These are phyloP conservation scores for Acanthosoma haemorrhoidale DNA, from an alignment of 2,888 invertebrate genomes.

Conservation along the genomic window DNA sequence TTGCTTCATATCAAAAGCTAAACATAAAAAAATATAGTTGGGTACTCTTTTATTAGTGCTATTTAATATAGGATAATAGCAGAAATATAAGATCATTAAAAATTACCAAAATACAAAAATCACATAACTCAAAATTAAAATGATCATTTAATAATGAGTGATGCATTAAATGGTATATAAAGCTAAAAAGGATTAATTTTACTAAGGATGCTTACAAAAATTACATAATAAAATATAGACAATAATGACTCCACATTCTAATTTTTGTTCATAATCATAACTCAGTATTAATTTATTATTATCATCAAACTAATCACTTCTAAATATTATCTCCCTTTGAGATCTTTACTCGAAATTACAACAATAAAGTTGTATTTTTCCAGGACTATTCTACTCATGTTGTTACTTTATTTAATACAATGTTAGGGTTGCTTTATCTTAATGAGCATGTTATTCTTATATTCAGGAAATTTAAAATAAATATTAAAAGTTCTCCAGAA, in stretches of 20 bases:
- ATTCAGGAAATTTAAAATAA: background rate
- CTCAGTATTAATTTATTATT: background rate
- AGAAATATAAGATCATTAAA: constrained; percentile 2
- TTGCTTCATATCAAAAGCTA: constrained; percentile 16
- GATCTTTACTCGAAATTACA: background rate
- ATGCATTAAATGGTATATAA: background rate
- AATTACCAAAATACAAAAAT: constrained; percentile 7
- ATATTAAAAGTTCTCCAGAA: too few species aligned
- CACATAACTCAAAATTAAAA: constrained; percentile 14
- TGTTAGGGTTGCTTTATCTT: background rate
- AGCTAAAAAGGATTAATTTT: constrained; percentile 18
- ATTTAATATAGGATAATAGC: constrained; percentile 21
- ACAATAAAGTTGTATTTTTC: background rate
- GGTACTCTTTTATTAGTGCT: constrained; percentile 17
- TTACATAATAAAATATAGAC: constrained; percentile 18
- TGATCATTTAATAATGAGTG: constrained; percentile 19
- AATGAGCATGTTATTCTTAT: background rate
- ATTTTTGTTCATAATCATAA: background rate
- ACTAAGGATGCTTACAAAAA: constrained; percentile 5
- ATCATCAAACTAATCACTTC: background rate
- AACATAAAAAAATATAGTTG: constrained; percentile 29
- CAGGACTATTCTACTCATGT: background rate
- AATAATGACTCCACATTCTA: background rate
- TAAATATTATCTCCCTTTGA: background rate
- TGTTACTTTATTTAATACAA: background rate